Percentiles rank a stretch among this genome's conserved stretches.
phyloP scores from a whole-genome alignment of 64 coral and sea anemone species.

The Stylophora pistillata region DNA sequence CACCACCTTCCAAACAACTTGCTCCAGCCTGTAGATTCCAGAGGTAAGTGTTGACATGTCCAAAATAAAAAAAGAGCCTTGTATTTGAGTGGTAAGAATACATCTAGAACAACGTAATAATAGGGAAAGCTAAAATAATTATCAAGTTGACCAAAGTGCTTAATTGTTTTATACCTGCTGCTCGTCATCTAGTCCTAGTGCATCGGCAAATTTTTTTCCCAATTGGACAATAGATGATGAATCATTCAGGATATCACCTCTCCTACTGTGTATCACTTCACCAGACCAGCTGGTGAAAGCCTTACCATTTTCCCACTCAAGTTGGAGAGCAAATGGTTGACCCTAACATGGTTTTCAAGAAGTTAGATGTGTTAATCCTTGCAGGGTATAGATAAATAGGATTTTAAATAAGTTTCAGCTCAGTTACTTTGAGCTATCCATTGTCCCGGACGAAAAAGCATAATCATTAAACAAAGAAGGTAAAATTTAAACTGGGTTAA shows the following conservation, averaged over 20 bases:
- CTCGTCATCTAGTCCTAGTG: constrained; percentile 49
- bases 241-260: neutral
- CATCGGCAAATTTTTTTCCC: constrained; percentile 79
- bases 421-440: no score
- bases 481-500: no score
- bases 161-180: constrained; percentile 62
- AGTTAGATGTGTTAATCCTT: neutral
- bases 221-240: constrained; percentile 58
- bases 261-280: constrained; percentile 13
- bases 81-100: no score
- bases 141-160: neutral
- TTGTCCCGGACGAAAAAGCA: no score
- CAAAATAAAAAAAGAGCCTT: no score
- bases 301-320: constrained; percentile 32
- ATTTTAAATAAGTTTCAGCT: neutral
- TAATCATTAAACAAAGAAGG: no score
- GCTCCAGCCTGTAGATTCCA: no score
- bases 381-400: neutral
- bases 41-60: no score
- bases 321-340: constrained; percentile 31
- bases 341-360: constrained; percentile 10
- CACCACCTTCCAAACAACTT: no score
- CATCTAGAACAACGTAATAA: no score
- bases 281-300: constrained; percentile 67
- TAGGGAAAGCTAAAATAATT: no score